Percentiles rank a stretch among this genome's conserved stretches.
These are phyloP conservation scores for Petromus typicus DNA, from an alignment of 2,113 vertebrate species.

Conservation along the genomic window DNA sequence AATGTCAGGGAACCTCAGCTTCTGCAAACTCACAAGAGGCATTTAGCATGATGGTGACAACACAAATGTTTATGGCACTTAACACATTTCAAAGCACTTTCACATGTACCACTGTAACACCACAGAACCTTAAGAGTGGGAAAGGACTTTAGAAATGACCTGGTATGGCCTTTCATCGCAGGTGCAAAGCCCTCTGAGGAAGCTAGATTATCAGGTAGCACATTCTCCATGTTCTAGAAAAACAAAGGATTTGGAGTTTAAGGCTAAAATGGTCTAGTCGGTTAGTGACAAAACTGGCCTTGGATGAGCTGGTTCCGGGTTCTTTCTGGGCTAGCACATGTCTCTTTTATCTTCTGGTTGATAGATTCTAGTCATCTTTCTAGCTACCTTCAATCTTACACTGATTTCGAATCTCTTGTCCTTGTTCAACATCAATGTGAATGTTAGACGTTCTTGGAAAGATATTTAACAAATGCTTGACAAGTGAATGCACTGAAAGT, in stretches of 20 bases:
- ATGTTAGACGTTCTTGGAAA: not conserved
- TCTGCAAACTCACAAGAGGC: slow-evolving; percentile 11
- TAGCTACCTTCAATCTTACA: not conserved
- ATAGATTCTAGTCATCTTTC: slow-evolving; percentile 27
- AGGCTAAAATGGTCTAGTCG: not conserved
- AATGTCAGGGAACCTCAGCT: not conserved
- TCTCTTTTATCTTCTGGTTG: slow-evolving; percentile 21
- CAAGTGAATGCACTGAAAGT: slow-evolving; percentile 16
- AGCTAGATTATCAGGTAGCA: slow-evolving; percentile 2
- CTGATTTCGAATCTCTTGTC: slow-evolving; percentile 8
- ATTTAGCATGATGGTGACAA: slow-evolving; percentile 47
- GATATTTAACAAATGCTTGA: slow-evolving; percentile 6
- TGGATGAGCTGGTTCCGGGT: not conserved
- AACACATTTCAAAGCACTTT: slow-evolving; percentile 51
- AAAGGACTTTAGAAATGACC: slow-evolving; percentile 2
- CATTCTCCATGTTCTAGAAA: slow-evolving; percentile 4
- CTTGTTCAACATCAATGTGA: not conserved
- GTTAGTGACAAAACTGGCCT: not conserved
- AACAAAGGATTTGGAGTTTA: slow-evolving; percentile 17
- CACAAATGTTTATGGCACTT: not conserved
- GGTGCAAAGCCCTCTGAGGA: not conserved
- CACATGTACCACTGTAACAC: slow-evolving; percentile 32
- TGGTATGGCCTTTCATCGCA: not conserved
- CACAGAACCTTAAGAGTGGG: not conserved
- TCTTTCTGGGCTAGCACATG: not conserved